Conservation (phyloP, 53 echinoderm and acorn worm genomes). For the Antedon mediterranea region DNA sequence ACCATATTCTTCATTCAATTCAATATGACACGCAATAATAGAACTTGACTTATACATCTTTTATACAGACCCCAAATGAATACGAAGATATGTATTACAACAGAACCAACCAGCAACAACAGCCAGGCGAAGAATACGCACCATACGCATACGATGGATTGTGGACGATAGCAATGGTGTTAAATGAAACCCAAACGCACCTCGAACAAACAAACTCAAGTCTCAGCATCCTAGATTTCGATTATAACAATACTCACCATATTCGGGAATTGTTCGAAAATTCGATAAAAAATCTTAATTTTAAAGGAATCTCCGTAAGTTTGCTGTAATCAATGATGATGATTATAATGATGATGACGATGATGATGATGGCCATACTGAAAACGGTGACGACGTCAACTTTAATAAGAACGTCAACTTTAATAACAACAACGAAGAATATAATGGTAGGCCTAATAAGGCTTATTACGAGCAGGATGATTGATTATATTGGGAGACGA, state of each 20-base stretch:
- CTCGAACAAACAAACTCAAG: constrained; percentile 5
- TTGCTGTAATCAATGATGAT: too few species aligned
- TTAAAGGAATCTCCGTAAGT: constrained; percentile 36
- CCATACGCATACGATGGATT: constrained; percentile 37
- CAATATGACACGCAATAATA: too few species aligned
- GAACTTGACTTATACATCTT: neutral
- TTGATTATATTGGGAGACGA: too few species aligned
- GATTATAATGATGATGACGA: too few species aligned
- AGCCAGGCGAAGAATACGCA: constrained; percentile 21
- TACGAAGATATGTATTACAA: constrained; percentile 10
- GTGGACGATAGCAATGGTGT: constrained; percentile 36
- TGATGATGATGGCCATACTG: too few species aligned
- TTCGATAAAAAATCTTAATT: constrained; percentile 4
- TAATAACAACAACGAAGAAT: too few species aligned
- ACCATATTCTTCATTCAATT: too few species aligned
- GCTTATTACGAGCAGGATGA: too few species aligned
- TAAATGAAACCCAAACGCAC: constrained; percentile 4
- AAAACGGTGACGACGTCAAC: too few species aligned
- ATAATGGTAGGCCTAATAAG: too few species aligned
- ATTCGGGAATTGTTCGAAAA: constrained; percentile 19
- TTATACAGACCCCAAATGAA: constrained; percentile 16
- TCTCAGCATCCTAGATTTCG: constrained; percentile 20
- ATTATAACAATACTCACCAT: constrained; percentile 25
- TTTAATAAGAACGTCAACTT: too few species aligned
- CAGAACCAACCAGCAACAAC: neutral